Conservation (phyloP, 30 jellyfish, hydroid and myxozoan genomes). For the Hydractinia echinata region DNA sequence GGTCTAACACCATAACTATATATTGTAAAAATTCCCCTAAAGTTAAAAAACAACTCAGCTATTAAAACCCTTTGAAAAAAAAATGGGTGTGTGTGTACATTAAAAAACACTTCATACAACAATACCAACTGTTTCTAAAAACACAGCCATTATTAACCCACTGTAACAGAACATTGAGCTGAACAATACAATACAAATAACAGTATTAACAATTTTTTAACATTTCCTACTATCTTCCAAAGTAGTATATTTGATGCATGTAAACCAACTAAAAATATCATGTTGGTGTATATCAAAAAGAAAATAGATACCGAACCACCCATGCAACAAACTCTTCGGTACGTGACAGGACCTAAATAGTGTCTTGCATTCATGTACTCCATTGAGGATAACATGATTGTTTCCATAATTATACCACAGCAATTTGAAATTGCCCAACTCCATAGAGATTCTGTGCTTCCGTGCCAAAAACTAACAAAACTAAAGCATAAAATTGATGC, state of each 20-base stretch:
- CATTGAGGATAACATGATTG: not conserved
- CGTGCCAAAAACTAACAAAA: conserved; percentile 93
- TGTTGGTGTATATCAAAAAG: conserved; percentile 52
- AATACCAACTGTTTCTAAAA: not conserved
- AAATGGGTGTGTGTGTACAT: not conserved
- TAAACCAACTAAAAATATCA: conserved; percentile 60
- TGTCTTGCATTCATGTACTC: not conserved
- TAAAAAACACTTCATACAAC: not conserved
- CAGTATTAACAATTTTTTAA: not conserved
- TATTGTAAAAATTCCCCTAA: not conserved
- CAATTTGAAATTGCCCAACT: conserved; percentile 84
- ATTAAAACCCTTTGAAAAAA: not conserved
- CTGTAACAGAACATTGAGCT: not conserved
- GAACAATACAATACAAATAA: not conserved
- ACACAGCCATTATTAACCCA: not conserved
- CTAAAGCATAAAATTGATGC: conserved; percentile 78
- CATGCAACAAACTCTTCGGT: conserved; percentile 68
- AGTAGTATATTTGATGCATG: conserved; percentile 36
- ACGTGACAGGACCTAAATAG: conserved; percentile 21
- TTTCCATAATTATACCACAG: conserved; percentile 65
- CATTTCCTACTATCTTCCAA: not conserved
- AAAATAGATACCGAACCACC: conserved; percentile 39
- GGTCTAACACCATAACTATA: not conserved
- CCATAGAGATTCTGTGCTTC: conserved; percentile 47
- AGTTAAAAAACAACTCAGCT: not conserved